A percentile compares a stretch with the other conserved stretches of the same genome.
Evolutionary conservation across 2,797 vertebrate genomes (phyloP).

Genomic region (Cyclura pinguis): DNA sequence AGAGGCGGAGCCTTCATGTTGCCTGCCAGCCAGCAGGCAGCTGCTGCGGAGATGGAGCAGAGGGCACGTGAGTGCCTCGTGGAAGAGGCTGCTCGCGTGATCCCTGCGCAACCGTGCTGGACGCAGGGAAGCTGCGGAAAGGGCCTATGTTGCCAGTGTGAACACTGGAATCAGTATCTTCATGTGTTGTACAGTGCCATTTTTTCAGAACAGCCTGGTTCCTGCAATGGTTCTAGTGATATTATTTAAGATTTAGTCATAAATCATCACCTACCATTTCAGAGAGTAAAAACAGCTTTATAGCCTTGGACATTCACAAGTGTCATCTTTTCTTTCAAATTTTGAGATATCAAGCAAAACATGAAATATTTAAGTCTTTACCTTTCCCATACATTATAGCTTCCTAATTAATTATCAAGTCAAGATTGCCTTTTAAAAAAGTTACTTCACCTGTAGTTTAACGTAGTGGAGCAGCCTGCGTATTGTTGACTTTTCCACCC

Average conservation of each 20-base stretch:
- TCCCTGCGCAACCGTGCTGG: too few species aligned
- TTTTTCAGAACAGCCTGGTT: background rate
- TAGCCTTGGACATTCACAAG: conserved; percentile 8
- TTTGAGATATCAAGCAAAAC: background rate
- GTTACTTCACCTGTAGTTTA: background rate
- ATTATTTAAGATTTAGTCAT: background rate
- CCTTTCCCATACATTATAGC: background rate
- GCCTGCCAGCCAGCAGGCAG: too few species aligned
- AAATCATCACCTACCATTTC: background rate
- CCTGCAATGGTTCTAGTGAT: background rate
- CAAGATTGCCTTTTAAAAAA: background rate
- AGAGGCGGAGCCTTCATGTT: too few species aligned
- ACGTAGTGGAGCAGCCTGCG: background rate
- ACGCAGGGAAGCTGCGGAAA: too few species aligned
- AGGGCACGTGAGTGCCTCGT: too few species aligned
- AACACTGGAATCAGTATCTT: background rate
- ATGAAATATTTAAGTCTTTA: background rate
- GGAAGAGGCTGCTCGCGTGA: too few species aligned
- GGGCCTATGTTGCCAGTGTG: background rate
- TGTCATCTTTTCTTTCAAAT: background rate
- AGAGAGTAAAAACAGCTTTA: background rate
- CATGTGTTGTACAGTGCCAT: background rate
- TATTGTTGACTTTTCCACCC: conserved; percentile 6
- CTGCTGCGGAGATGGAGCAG: too few species aligned
- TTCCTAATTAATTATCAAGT: background rate